Evolutionary conservation across 2,113 vertebrate species (phyloP), one percentile per base, ranked within the genome.

Genomic region (Onychostoma macrolepis): DNA sequence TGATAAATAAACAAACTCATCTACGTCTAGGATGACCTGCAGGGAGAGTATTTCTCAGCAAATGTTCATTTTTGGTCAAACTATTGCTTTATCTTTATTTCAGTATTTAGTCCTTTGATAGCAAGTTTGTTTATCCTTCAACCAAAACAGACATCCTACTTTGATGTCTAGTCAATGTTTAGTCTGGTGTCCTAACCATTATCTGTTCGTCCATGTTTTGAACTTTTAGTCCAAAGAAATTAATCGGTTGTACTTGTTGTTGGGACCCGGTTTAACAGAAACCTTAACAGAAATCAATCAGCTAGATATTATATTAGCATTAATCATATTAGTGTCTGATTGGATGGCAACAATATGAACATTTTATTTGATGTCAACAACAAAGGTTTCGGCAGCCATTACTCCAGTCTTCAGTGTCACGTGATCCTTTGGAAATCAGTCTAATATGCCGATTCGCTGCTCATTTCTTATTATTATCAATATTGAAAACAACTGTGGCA

Each of bases 141-240:
- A 48, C 45, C 45, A 45, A 45, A 45, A 45, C 43, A 45, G 43
- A 45, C 43, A 45, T 12, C 43, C 43, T 45, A 2, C 15, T n/a
- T 43, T 26, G 24, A 75, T 30, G 72, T 75, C n/a, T 45, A 75
- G 21, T 28, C n/a, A 48, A 13, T 75, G 72, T 75, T 74, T 74
- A 74, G 10, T 75, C 24, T 45, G 30, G 2, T 69, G 2, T 65
- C 26, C 56, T 28, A 65, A 28, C 26, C 61, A 61, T 10, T 63
- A n/a, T 65, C 61, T 28, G n/a, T 12, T 28, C 12, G 1, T 28
- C 63, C 12, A 65, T 65, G 63, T 65, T 65, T 65, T 45, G 43
- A 38, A 56, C 24, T 61, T 61, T 61, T 3, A 10, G 58, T 61
- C 58, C 58, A 11, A 24, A 11, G 8, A 61, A n/a, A 61, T 61